phyloP scores from a whole-genome alignment of 1,140 invertebrate species.

The Drosophila subpulchrella region DNA sequence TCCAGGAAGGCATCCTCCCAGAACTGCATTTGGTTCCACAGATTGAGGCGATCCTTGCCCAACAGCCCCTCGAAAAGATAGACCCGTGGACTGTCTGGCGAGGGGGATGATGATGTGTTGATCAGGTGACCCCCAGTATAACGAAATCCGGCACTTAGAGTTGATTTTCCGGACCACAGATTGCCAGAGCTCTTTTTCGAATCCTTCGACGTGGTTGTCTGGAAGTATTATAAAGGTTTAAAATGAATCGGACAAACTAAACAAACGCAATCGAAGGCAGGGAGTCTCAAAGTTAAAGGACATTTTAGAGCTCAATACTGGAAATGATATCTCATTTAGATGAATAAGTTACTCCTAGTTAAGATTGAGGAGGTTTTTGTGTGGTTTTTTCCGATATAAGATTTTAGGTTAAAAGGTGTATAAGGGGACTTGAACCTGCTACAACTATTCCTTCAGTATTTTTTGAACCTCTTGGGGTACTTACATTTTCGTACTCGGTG shows the following conservation, averaged over 20 bases:
- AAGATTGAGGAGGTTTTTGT: not conserved
- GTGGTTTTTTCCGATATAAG: not conserved
- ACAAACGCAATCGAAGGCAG: not conserved
- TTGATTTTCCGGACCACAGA: conserved; percentile 97
- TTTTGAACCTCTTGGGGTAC: conserved; percentile 76
- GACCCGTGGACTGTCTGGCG: conserved; percentile 93
- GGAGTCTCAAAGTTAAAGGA: not conserved
- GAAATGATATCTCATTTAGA: not conserved
- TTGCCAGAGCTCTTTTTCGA: conserved; percentile 92
- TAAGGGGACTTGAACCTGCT: too few species aligned
- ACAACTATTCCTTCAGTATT: not conserved
- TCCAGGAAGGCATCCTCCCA: conserved; percentile 99
- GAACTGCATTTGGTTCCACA: conserved; percentile 99
- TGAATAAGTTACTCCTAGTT: not conserved
- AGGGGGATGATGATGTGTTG: conserved; percentile 92
- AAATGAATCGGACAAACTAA: not conserved
- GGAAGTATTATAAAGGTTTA: conserved; percentile 16
- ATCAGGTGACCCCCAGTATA: conserved; percentile 95
- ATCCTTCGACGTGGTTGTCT: conserved; percentile 84
- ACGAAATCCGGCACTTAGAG: conserved; percentile 93
- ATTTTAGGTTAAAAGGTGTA: not conserved
- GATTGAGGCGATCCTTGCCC: conserved; percentile 88
- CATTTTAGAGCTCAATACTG: not conserved
- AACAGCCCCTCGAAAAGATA: conserved; percentile 96
- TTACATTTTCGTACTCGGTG: conserved; percentile 95